These are phyloP conservation scores for Phylloscopus whistleri DNA, from an alignment of 2,113 vertebrate genomes.

Conservation along the genomic window DNA sequence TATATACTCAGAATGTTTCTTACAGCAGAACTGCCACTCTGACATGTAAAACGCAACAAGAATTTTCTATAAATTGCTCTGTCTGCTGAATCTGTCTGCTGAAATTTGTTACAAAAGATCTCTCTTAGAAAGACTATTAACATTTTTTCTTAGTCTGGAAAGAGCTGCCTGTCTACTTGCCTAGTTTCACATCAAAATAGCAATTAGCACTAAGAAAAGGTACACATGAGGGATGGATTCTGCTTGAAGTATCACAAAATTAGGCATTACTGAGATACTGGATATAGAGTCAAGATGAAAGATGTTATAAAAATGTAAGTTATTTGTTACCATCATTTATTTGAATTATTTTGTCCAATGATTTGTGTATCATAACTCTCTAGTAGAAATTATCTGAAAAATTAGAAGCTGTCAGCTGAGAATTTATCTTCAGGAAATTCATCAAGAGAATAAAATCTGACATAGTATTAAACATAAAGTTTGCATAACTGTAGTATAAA, in stretches of 20 bases:
- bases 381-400: not conserved
- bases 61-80: not conserved
- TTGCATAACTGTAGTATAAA: not conserved
- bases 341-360: not conserved
- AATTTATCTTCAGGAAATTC: not conserved
- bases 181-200: not conserved
- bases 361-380: not conserved
- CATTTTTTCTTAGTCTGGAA: not conserved
- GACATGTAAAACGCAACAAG: not conserved
- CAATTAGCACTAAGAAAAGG: not conserved
- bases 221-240: not conserved
- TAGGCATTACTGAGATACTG: not conserved
- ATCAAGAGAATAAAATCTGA: not conserved
- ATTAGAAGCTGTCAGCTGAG: not conserved
- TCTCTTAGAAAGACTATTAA: not conserved
- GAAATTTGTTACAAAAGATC: not conserved
- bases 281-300: not conserved
- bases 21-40: not conserved
- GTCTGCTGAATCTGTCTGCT: not conserved
- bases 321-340: not conserved
- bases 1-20: not conserved
- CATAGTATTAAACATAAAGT: not conserved
- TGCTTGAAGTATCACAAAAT: not conserved
- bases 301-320: not conserved
- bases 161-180: not conserved